Conservation (phyloP, 2,888 invertebrate genomes). For the Pammene fasciana region DNA sequence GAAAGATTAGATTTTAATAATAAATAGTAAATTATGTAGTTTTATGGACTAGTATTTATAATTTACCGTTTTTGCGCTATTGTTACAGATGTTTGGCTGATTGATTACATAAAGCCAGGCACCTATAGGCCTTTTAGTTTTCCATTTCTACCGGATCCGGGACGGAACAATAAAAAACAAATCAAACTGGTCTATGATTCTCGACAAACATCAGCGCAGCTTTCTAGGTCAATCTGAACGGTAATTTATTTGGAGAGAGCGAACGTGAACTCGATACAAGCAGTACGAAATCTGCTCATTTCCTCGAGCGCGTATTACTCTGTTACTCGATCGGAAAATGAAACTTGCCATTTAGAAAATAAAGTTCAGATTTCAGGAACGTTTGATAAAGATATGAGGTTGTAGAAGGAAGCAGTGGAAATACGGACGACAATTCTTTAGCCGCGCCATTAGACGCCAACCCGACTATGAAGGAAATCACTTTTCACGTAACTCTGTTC, state of each 20-base stretch:
- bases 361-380: conserved; percentile 17
- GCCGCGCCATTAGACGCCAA: conserved; percentile 47
- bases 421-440: conserved; percentile 54
- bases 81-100: background rate
- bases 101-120: background rate
- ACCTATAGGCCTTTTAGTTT: conserved; percentile 15
- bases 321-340: background rate
- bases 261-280: conserved; percentile 60
- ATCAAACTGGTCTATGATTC: conserved; percentile 39
- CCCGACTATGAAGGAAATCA: conserved; percentile 57
- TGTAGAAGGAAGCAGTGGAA: conserved; percentile 44
- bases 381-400: conserved; percentile 13
- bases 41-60: too few relatives aligned
- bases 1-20: too few relatives aligned
- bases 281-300: conserved; percentile 30
- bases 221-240: conserved; percentile 74
- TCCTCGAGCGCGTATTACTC: conserved; percentile 22
- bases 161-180: conserved; percentile 37
- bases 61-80: background rate
- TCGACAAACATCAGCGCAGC: conserved; percentile 48
- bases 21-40: too few relatives aligned
- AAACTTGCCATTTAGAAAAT: background rate
- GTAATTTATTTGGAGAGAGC: conserved; percentile 73
- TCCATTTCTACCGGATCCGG: conserved; percentile 22
- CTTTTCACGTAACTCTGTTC: conserved; percentile 56